These are phyloP conservation scores for Pangasius larnaudii DNA, from an alignment of 2,797 vertebrate genomes.

Conservation along the genomic window DNA sequence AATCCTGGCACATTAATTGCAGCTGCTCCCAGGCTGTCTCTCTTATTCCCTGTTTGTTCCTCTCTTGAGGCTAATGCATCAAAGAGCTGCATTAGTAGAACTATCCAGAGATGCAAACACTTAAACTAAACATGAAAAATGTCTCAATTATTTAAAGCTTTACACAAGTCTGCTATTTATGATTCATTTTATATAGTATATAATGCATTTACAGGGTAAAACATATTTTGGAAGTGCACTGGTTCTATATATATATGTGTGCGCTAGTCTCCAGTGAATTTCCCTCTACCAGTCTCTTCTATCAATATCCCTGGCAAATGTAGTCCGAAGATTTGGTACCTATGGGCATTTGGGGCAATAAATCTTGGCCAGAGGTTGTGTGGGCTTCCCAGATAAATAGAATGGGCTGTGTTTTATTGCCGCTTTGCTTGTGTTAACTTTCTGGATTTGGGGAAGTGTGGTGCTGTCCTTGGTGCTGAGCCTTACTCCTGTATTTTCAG, in stretches of 20 bases:
- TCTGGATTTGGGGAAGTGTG: slow-evolving; percentile 70
- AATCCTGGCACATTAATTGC: slow-evolving; percentile 53
- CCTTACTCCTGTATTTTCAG: not conserved
- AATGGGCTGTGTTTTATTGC: slow-evolving; percentile 76
- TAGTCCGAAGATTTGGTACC: slow-evolving; percentile 76
- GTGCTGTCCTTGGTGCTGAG: slow-evolving; percentile 64
- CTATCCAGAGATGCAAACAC: slow-evolving; percentile 67
- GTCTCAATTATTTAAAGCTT: slow-evolving; percentile 64
- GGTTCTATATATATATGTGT: slow-evolving; percentile 36
- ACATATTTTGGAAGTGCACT: slow-evolving; percentile 44
- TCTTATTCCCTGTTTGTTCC: slow-evolving; percentile 43
- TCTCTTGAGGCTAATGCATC: slow-evolving; percentile 73
- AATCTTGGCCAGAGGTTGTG: slow-evolving; percentile 77
- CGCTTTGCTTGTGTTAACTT: slow-evolving; percentile 76
- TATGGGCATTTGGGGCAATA: slow-evolving; percentile 68
- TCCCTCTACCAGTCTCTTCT: slow-evolving; percentile 55
- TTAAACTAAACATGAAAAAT: slow-evolving; percentile 59
- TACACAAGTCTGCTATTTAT: slow-evolving; percentile 53
- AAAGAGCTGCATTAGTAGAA: slow-evolving; percentile 71
- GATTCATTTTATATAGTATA: slow-evolving; percentile 51
- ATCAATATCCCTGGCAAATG: slow-evolving; percentile 70
- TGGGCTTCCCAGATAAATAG: slow-evolving; percentile 79
- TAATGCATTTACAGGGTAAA: slow-evolving; percentile 51
- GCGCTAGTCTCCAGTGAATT: slow-evolving; percentile 38
- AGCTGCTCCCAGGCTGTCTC: slow-evolving; percentile 26